phyloP scores from a whole-genome alignment of 2,797 vertebrate genomes.

The Amblyraja radiata region DNA sequence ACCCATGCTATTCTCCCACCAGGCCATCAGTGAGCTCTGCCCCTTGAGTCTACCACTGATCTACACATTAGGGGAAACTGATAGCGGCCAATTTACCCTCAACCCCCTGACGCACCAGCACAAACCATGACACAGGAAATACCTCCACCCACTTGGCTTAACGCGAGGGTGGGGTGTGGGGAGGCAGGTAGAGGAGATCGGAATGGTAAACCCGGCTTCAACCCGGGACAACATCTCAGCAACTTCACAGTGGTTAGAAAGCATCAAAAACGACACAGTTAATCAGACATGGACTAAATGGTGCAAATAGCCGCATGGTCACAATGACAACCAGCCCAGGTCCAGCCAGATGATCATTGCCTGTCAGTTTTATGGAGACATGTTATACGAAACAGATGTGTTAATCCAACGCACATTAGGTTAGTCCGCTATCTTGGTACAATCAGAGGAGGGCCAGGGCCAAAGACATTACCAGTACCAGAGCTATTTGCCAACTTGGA shows the following conservation, averaged over 20 bases:
- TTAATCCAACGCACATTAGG: background rate
- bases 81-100: too few relatives aligned
- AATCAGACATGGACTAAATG: background rate
- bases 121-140: too few relatives aligned
- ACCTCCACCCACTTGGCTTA: too few relatives aligned
- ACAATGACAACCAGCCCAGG: too few relatives aligned
- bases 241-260: constrained; percentile 13
- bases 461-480: background rate
- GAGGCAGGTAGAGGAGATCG: too few relatives aligned
- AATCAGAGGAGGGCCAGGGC: background rate
- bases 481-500: background rate
- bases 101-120: too few relatives aligned
- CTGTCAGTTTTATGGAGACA: background rate
- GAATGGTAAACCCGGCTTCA: background rate
- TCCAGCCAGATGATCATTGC: background rate
- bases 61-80: too few relatives aligned
- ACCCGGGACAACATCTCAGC: background rate
- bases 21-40: too few relatives aligned
- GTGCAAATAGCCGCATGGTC: background rate
- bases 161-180: too few relatives aligned
- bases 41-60: too few relatives aligned
- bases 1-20: too few relatives aligned
- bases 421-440: constrained; percentile 4
- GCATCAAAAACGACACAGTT: background rate
- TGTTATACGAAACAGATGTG: background rate